Evolutionary conservation across 1,140 invertebrate genomes (phyloP), one percentile per base, ranked within the genome.

Genomic region (Drosophila yakuba): DNA sequence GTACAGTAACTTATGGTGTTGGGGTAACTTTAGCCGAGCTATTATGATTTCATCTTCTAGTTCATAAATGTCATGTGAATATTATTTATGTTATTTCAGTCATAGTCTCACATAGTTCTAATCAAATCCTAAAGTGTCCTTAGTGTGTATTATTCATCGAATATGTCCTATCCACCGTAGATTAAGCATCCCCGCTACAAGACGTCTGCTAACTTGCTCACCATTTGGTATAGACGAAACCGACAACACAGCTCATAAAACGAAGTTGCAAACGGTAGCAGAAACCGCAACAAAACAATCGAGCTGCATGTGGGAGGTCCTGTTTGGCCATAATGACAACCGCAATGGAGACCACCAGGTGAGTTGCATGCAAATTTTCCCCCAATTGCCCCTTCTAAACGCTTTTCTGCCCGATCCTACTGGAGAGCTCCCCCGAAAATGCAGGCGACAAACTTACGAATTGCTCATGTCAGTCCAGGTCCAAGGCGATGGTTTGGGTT

Each of bases 401-500:
- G 14, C 58, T 11, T 11, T 58, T 38, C 1, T 38, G 11, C 38
- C 28, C 28, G 11, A 20, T 62, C 36, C 43, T 6, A 14, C 45
- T 20, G 7, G 14, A 32, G n/a, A 17, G 55, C 55, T 48, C 41
- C 14, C 67, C 63, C 51, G 28, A 74, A 63, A 62, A 56, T 66
- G 58, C 80, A 91, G 90, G 90, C 90, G 90, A 91, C 90, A 91
- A 91, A 83, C 90, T 90, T 90, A 91, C 90, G 90, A 91, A 91
- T 91, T 91, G 90, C 74, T 74, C 84, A 90, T 89, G 79, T 89
- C 78, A 90, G 75, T 82, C 17, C 17, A 17, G 69, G 68, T 56
- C 41, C 45, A 43, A 59, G 59, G 48, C 43, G 45, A 15, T 28
- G 50, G 51, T 8, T 17, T 17, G 36, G 55, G 36, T 43, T 48